Percentiles rank a stretch among this genome's conserved stretches.
Conservation (phyloP, 2,113 vertebrate genomes). For the Scomber japonicus region DNA sequence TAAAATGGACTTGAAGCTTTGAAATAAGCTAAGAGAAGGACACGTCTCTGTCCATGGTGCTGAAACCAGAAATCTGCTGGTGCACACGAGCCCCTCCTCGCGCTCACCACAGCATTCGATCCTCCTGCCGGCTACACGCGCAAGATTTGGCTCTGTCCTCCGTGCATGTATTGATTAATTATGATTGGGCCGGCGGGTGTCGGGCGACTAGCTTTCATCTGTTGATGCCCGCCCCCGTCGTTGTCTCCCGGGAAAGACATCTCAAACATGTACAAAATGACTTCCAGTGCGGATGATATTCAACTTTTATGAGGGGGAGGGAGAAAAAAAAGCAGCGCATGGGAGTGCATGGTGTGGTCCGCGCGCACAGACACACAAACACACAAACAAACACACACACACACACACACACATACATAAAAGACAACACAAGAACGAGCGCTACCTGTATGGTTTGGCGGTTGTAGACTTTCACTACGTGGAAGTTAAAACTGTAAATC, state of each 20-base stretch:
- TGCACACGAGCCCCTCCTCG: constrained; percentile 10
- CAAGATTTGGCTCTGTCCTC: constrained; percentile 33
- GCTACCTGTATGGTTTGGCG: constrained; percentile 97
- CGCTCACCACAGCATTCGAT: constrained; percentile 12
- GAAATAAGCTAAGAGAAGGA: constrained; percentile 29
- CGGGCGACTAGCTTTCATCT: constrained; percentile 61
- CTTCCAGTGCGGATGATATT: constrained; percentile 13
- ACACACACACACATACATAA: constrained; percentile 20
- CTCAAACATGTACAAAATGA: constrained; percentile 57
- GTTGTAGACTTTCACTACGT: constrained; percentile 99
- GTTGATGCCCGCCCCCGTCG: constrained; percentile 34
- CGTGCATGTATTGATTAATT: constrained; percentile 72
- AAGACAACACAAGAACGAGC: constrained; percentile 71
- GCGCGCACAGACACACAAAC: neutral
- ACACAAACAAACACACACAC: constrained; percentile 21
- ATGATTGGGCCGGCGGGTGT: constrained; percentile 57
- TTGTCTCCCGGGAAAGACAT: constrained; percentile 54
- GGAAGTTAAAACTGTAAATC: constrained; percentile 99
- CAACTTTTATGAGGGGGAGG: constrained; percentile 41
- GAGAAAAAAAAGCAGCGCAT: neutral
- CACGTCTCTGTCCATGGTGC: constrained; percentile 67
- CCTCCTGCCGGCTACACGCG: constrained; percentile 24
- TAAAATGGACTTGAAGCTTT: constrained; percentile 23
- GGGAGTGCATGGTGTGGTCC: neutral
- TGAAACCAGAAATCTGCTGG: constrained; percentile 42